These are phyloP conservation scores for Thymelicus acteon DNA, from an alignment of 2,888 invertebrate genomes.

Conservation along the genomic window DNA sequence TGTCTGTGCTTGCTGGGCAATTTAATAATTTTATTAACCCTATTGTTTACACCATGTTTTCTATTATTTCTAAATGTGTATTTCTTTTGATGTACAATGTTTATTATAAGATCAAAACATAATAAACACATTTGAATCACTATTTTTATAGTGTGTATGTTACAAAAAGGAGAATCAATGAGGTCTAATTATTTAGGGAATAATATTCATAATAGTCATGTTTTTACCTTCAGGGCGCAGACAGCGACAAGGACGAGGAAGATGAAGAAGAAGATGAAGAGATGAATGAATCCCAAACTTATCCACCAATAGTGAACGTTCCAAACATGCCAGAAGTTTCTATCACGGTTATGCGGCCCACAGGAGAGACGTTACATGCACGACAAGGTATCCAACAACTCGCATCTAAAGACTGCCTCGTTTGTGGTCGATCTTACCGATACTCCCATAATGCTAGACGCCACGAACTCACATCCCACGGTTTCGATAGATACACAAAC, in stretches of 20 bases:
- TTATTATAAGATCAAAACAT: too few species aligned
- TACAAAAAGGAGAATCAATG: too few species aligned
- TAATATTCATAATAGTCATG: not conserved
- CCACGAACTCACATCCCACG: constrained; percentile 77
- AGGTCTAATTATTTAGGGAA: not conserved
- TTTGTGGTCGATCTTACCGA: constrained; percentile 78
- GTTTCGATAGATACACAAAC: constrained; percentile 81
- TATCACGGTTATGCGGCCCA: constrained; percentile 77
- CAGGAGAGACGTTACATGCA: constrained; percentile 74
- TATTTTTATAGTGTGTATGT: not conserved
- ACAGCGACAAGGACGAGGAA: constrained; percentile 71
- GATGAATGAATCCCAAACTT: constrained; percentile 53
- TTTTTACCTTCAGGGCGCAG: constrained; percentile 66
- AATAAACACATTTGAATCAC: too few species aligned
- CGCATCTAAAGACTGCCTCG: constrained; percentile 80
- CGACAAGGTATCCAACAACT: constrained; percentile 79
- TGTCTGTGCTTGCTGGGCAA: too few species aligned
- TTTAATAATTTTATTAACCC: too few species aligned
- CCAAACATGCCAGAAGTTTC: constrained; percentile 78
- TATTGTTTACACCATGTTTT: too few species aligned
- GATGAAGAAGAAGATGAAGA: constrained; percentile 69
- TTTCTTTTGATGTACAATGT: too few species aligned
- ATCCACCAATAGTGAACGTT: constrained; percentile 49
- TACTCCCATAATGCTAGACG: constrained; percentile 82
- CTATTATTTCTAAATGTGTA: too few species aligned